Evolutionary conservation across 2,113 vertebrate genomes (phyloP).

Genomic region (Gracilinanus agilis): DNA sequence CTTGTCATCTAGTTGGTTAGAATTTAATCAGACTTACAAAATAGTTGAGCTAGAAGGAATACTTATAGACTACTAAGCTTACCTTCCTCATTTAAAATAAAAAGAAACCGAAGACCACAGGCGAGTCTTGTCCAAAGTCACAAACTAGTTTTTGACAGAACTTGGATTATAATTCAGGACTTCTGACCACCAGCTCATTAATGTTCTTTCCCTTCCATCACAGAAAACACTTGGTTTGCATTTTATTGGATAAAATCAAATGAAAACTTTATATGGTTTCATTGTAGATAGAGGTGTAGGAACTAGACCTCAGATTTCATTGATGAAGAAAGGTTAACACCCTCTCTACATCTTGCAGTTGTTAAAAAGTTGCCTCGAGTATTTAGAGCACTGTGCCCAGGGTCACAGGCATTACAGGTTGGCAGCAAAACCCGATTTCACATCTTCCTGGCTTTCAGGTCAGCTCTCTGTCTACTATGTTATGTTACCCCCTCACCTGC

Average conservation of each 20-base stretch:
- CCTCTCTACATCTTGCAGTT: neutral
- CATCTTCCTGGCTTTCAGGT: neutral
- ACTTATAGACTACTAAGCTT: neutral
- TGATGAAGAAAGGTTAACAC: neutral
- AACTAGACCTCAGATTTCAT: neutral
- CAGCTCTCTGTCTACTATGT: neutral
- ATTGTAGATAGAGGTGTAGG: neutral
- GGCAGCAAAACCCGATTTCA: neutral
- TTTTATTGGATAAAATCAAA: neutral
- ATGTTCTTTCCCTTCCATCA: neutral
- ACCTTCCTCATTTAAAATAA: neutral
- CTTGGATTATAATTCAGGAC: neutral
- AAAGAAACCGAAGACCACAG: neutral
- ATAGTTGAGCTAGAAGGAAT: neutral
- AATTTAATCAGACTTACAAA: neutral
- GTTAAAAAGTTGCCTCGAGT: neutral
- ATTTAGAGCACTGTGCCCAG: neutral
- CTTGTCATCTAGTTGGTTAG: neutral
- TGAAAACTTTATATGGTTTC: neutral
- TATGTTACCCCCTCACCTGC: neutral
- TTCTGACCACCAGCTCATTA: neutral
- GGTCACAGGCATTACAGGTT: neutral
- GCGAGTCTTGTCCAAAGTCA: neutral
- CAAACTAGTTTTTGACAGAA: neutral
- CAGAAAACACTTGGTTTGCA: neutral